Evolutionary conservation across 2,888 invertebrate species (phyloP).

Genomic region (Dryocosmus kuriphilus): DNA sequence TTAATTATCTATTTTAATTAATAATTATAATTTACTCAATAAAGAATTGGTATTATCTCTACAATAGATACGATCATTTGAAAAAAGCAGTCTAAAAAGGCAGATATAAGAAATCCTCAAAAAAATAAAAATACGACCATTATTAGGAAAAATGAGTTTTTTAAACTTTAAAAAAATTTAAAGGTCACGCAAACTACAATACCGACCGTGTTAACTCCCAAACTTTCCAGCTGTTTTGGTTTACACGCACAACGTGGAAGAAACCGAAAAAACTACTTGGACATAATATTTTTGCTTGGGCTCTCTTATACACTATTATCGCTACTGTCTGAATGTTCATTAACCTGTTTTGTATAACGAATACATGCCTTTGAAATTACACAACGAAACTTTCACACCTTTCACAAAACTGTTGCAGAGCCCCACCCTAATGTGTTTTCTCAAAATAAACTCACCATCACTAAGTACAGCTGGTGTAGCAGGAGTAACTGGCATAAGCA

Average conservation of each 20-base stretch:
- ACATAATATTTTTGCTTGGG: no score
- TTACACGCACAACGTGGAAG: background rate
- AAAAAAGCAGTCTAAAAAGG: background rate
- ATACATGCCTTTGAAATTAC: background rate
- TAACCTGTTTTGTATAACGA: background rate
- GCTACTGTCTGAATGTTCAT: background rate
- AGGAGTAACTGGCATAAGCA: constrained; percentile 83
- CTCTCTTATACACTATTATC: background rate
- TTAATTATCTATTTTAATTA: background rate
- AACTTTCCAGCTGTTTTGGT: constrained; percentile 15
- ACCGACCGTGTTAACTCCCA: background rate
- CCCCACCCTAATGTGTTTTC: constrained; percentile 56
- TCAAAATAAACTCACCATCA: constrained; percentile 69
- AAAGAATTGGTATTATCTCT: background rate
- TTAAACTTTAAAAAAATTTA: constrained; percentile 32
- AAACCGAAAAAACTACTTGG: background rate
- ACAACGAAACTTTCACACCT: background rate
- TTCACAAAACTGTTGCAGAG: constrained; percentile 28
- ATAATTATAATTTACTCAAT: background rate
- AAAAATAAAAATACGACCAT: background rate
- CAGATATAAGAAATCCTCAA: background rate
- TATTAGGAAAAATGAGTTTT: background rate
- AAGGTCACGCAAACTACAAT: background rate
- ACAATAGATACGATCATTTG: background rate
- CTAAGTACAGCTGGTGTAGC: constrained; percentile 70